phyloP scores from a whole-genome alignment of 2,888 invertebrate genomes.

The Uropetala carovei region DNA sequence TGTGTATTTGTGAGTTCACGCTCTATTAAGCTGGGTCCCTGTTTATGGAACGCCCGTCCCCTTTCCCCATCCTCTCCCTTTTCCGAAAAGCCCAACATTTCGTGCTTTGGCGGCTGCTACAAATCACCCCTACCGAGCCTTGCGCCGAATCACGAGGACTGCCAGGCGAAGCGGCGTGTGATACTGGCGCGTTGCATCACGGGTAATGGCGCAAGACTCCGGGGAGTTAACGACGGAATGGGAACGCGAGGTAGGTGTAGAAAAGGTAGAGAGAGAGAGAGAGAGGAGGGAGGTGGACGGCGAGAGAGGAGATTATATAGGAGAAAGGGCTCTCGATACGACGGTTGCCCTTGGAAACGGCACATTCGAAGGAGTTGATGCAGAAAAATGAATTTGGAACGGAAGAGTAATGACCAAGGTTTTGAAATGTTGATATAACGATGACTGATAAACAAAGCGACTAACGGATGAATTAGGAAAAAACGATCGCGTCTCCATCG shows the following conservation, averaged over 20 bases:
- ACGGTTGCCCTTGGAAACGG: slow-evolving; percentile 3
- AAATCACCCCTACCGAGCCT: neutral
- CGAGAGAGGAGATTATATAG: neutral
- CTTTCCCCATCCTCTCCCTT: neutral
- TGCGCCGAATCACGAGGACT: slow-evolving; percentile 42
- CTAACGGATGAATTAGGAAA: neutral
- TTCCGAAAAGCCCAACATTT: neutral
- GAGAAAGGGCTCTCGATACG: slow-evolving; percentile 13
- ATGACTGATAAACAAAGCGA: neutral
- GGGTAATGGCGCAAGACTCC: slow-evolving; percentile 53
- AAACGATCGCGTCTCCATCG: no score
- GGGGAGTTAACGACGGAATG: slow-evolving; percentile 40
- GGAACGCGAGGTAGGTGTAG: slow-evolving; percentile 28
- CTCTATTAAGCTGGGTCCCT: slow-evolving; percentile 43
- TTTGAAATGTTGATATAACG: no score
- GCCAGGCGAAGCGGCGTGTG: slow-evolving; percentile 10
- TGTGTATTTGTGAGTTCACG: slow-evolving; percentile 39
- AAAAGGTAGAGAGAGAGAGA: no score
- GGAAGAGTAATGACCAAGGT: no score
- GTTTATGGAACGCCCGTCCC: neutral
- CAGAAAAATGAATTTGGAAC: neutral
- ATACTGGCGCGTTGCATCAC: slow-evolving; percentile 54
- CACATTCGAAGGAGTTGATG: neutral
- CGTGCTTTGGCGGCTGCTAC: neutral
- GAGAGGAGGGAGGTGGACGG: neutral